phyloP scores from a whole-genome alignment of 1,140 invertebrate genomes.

The Aplysia californica region DNA sequence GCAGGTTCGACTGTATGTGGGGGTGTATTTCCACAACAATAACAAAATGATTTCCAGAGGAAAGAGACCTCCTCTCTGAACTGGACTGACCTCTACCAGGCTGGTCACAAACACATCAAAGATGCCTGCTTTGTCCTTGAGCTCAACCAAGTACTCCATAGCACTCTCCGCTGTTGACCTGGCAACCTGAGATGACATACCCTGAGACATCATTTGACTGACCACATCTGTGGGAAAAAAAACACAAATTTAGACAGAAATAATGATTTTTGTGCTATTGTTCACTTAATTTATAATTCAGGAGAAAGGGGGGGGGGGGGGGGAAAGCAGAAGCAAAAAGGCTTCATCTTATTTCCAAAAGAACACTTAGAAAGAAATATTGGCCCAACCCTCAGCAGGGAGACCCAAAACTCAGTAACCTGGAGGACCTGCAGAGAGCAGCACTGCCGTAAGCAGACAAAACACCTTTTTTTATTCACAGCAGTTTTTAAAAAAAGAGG shows the following conservation, averaged over 20 bases:
- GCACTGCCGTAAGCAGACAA: too few relatives aligned
- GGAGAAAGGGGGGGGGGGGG: too few relatives aligned
- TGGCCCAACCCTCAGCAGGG: too few relatives aligned
- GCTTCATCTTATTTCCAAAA: too few relatives aligned
- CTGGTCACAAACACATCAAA: constrained; percentile 14
- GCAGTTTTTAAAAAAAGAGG: too few relatives aligned
- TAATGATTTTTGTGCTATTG: background rate
- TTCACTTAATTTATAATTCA: background rate
- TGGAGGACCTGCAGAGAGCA: too few relatives aligned
- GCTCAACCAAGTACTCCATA: background rate
- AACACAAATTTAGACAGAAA: background rate
- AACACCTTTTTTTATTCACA: too few relatives aligned
- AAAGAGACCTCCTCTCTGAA: background rate
- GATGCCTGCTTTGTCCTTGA: constrained; percentile 6
- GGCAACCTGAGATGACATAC: background rate
- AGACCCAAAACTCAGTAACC: too few relatives aligned
- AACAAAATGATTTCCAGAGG: background rate
- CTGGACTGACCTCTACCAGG: constrained; percentile 3
- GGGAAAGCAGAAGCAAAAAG: background rate
- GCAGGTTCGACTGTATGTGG: too few relatives aligned
- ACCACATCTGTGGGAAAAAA: background rate
- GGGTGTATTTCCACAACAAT: background rate
- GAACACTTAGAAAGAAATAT: too few relatives aligned
- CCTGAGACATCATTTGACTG: background rate
- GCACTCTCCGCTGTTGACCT: background rate